Evolutionary conservation across 2,888 invertebrate species (phyloP).

Genomic region (Xestia c-nigrum): DNA sequence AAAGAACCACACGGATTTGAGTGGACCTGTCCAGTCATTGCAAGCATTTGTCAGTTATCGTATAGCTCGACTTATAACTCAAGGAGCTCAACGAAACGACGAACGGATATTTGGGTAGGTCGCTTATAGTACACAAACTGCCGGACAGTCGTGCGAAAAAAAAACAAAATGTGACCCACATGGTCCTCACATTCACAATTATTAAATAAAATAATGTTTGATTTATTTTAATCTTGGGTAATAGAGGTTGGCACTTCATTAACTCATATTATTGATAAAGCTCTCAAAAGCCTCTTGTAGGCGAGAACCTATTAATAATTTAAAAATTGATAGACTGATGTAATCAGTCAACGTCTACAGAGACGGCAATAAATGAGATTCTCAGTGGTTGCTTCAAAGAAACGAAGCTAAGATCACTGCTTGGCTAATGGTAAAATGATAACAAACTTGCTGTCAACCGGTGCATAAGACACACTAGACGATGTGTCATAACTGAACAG

Average conservation of each 20-base stretch:
- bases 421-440: background rate
- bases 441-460: background rate
- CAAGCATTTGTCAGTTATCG: too few relatives aligned
- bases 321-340: conserved; percentile 15
- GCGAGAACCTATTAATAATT: background rate
- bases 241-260: conserved; percentile 6
- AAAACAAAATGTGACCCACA: too few relatives aligned
- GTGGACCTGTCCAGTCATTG: too few relatives aligned
- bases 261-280: background rate
- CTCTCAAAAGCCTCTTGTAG: background rate
- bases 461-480: background rate
- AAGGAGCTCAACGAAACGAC: too few relatives aligned
- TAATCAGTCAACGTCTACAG: conserved; percentile 2
- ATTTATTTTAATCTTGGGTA: conserved; percentile 11
- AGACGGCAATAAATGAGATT: conserved; percentile 2
- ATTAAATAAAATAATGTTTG: background rate
- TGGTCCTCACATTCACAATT: too few relatives aligned
- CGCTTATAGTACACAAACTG: too few relatives aligned
- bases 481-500: background rate
- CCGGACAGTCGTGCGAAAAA: too few relatives aligned
- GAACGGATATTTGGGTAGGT: too few relatives aligned
- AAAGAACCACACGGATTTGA: too few relatives aligned
- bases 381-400: background rate
- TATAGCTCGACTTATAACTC: too few relatives aligned
- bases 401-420: background rate